These are phyloP conservation scores for Poeciliopsis gracilis DNA, from an alignment of 2,797 vertebrate genomes.

Conservation along the genomic window DNA sequence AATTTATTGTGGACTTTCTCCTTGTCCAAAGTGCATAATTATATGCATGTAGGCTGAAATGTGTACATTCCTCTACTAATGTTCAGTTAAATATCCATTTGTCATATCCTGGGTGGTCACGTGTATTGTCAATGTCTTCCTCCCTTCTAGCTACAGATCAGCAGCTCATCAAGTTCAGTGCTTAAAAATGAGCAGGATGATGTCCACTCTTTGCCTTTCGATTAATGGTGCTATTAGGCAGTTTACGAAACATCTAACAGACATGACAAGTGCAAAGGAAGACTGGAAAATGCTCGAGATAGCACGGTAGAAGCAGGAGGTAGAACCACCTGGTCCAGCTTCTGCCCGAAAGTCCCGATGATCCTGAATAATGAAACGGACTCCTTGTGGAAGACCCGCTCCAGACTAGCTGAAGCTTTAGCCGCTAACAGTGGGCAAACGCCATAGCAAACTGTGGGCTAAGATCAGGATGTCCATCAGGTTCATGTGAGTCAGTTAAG, in stretches of 20 bases:
- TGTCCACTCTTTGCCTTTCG: not conserved
- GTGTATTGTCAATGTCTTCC: not conserved
- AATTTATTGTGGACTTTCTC: not conserved
- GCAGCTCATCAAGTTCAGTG: not conserved
- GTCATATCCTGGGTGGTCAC: not conserved
- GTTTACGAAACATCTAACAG: not conserved
- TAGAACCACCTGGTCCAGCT: slow-evolving; percentile 90
- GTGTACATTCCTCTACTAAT: not conserved
- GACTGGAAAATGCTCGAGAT: not conserved
- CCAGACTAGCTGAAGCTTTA: not conserved
- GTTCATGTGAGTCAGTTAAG: not conserved
- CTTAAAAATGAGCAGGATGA: not conserved
- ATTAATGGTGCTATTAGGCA: not conserved
- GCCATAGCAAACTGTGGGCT: not conserved
- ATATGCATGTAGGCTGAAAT: not conserved
- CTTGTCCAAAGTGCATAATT: not conserved
- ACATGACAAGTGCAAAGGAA: not conserved
- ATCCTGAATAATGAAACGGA: not conserved
- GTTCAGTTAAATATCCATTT: not conserved
- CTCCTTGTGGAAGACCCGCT: not conserved
- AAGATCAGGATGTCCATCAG: not conserved
- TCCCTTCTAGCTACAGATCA: not conserved
- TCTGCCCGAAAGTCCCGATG: no score
- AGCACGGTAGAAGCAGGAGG: slow-evolving; percentile 89
- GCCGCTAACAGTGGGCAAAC: not conserved